These are phyloP conservation scores for Cyprinella venusta DNA, from an alignment of 2,797 vertebrate species.

Conservation along the genomic window DNA sequence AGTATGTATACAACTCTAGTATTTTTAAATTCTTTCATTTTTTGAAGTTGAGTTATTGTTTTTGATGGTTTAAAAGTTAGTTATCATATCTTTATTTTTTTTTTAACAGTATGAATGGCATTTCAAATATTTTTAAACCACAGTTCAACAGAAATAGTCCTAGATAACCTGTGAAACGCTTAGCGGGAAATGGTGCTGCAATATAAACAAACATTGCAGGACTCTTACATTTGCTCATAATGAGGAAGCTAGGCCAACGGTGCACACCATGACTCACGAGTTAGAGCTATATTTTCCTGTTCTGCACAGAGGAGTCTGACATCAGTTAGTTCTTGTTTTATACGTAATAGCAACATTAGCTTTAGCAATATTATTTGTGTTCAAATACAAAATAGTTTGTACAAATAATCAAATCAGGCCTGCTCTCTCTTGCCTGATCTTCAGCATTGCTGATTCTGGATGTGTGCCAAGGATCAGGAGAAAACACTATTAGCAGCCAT, in stretches of 20 bases:
- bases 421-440: neutral
- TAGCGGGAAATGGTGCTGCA: constrained; percentile 1
- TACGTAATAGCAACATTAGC: neutral
- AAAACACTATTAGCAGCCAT: constrained; percentile 38
- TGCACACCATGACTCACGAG: constrained; percentile 6
- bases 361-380: neutral
- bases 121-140: neutral
- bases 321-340: neutral
- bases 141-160: neutral
- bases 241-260: constrained; percentile 14
- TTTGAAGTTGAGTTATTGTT: no score
- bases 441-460: neutral
- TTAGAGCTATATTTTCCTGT: constrained; percentile 11
- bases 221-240: constrained; percentile 32
- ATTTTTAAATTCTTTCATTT: neutral
- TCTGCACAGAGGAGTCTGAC: neutral
- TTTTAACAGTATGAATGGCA: neutral
- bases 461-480: neutral
- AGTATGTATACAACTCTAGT: neutral
- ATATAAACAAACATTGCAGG: constrained; percentile 40
- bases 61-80: no score
- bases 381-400: constrained; percentile 2
- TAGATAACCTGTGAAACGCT: constrained; percentile 15
- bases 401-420: neutral
- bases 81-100: no score